phyloP scores from a whole-genome alignment of 2,113 vertebrate genomes.

The Limnothrissa miodon region DNA sequence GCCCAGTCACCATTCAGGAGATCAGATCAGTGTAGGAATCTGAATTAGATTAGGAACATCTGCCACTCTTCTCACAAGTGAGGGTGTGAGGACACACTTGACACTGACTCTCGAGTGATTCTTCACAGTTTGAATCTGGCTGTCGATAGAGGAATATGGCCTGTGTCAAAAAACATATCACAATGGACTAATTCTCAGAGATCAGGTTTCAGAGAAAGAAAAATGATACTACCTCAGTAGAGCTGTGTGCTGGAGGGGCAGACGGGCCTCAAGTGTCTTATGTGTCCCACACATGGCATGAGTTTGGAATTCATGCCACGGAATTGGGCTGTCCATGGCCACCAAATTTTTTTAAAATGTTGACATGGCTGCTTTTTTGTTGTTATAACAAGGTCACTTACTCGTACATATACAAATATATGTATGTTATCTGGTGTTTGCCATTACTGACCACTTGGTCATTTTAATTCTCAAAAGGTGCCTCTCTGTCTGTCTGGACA shows the following conservation, averaged over 20 bases:
- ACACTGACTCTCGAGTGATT: background rate
- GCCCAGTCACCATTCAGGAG: background rate
- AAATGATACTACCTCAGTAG: constrained; percentile 44
- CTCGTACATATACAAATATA: constrained; percentile 12
- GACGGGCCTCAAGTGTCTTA: constrained; percentile 19
- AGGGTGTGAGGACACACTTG: background rate
- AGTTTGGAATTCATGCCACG: background rate
- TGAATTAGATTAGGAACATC: background rate
- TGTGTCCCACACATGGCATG: background rate
- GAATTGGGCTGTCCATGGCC: background rate
- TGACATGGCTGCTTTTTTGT: background rate
- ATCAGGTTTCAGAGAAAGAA: constrained; percentile 32
- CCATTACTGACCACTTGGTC: constrained; percentile 4
- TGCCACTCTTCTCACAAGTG: background rate
- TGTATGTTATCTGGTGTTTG: constrained; percentile 18
- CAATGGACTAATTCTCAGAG: constrained; percentile 16
- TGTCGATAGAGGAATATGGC: background rate
- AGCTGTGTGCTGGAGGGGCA: constrained; percentile 25
- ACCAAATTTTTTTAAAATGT: constrained; percentile 19
- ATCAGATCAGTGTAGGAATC: background rate
- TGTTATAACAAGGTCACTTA: background rate
- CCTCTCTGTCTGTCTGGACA: constrained; percentile 3
- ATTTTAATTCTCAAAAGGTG: constrained; percentile 7
- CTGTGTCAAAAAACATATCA: constrained; percentile 27
- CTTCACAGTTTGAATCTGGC: background rate